A percentile compares a stretch with the other conserved stretches of the same genome.
phyloP scores from a whole-genome alignment of 2,113 vertebrate genomes.

The Microcebus jonahi region DNA sequence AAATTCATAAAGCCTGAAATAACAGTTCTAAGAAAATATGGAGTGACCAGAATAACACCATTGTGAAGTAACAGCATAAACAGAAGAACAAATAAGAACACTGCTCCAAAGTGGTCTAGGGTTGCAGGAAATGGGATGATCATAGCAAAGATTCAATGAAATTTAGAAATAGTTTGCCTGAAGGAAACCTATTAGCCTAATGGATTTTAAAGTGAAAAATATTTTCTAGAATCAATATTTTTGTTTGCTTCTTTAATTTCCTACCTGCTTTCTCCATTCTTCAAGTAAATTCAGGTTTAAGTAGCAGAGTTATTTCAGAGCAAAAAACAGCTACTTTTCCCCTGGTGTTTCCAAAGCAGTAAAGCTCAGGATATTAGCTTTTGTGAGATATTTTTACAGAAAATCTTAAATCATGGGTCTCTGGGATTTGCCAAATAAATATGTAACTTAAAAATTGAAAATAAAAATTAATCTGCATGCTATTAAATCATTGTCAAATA shows the following conservation, averaged over 20 bases:
- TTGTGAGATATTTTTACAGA: neutral
- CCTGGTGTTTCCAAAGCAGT: neutral
- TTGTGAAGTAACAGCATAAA: neutral
- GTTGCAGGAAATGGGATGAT: neutral
- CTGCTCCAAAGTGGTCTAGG: neutral
- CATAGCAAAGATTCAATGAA: neutral
- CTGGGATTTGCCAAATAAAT: neutral
- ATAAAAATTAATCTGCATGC: neutral
- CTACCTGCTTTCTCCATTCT: neutral
- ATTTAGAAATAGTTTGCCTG: neutral
- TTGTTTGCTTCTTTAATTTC: slow-evolving; percentile 17
- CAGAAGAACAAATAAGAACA: neutral
- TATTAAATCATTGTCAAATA: neutral
- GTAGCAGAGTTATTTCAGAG: neutral
- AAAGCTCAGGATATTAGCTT: neutral
- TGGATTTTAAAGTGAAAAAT: neutral
- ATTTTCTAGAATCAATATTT: neutral
- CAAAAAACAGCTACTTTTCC: neutral
- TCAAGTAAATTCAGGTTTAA: slow-evolving; percentile 1
- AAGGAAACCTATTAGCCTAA: neutral
- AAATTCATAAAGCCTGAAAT: neutral
- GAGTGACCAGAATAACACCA: neutral
- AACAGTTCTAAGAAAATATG: slow-evolving; percentile 22
- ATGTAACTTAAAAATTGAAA: neutral
- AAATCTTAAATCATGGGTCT: neutral